Evolutionary conservation across 2,888 invertebrate species (phyloP).

Genomic region (Leuctra nigra): DNA sequence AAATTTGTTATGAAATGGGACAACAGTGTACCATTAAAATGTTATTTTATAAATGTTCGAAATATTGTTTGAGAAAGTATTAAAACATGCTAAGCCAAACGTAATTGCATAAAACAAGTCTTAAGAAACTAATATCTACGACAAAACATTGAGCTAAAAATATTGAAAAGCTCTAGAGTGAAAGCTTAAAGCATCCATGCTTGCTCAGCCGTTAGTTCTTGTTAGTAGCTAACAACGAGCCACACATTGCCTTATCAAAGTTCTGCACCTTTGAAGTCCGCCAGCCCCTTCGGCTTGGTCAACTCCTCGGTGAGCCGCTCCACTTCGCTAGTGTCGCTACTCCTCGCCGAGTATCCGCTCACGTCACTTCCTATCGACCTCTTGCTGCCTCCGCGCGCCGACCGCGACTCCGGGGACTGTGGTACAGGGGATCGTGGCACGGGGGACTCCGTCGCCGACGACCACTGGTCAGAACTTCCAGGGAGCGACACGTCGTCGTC

Average conservation of each 20-base stretch:
- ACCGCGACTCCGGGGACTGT: slow-evolving; percentile 12
- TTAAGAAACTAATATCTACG: no score
- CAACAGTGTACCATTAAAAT: no score
- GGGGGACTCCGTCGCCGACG: slow-evolving; percentile 1
- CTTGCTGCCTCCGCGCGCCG: not conserved
- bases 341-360: slow-evolving; percentile 18
- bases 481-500: slow-evolving; percentile 12
- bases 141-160: no score
- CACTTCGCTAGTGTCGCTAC: slow-evolving; percentile 29
- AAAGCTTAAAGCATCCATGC: no score
- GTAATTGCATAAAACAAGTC: no score
- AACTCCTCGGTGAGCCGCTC: slow-evolving; percentile 32
- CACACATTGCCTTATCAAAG: not conserved
- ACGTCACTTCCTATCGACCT: slow-evolving; percentile 14
- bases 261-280: slow-evolving; percentile 33
- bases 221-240: not conserved
- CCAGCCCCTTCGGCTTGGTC: slow-evolving; percentile 33
- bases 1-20: no score
- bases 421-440: slow-evolving; percentile 18
- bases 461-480: slow-evolving; percentile 20
- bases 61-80: no score
- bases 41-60: no score
- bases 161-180: no score
- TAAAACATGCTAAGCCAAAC: no score
- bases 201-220: not conserved